These are phyloP conservation scores for Ephydatia muelleri DNA, from an alignment of 37 sponge, comb jelly and placozoan genomes.

Conservation along the genomic window DNA sequence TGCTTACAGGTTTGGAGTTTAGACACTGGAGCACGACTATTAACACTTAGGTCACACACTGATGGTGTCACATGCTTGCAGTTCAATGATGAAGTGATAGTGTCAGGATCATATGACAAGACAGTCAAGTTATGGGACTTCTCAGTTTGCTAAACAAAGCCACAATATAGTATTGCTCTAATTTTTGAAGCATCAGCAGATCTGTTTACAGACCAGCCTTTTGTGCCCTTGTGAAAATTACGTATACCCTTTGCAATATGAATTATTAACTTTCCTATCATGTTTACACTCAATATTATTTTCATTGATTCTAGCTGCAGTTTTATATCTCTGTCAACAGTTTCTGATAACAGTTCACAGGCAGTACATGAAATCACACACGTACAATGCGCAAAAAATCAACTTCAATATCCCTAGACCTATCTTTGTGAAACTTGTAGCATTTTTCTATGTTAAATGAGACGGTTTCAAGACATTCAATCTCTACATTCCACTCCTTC, in stretches of 20 bases:
- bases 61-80: constrained; percentile 99
- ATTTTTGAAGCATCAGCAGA: too few relatives aligned
- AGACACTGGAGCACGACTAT: constrained; percentile 82
- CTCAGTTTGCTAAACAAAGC: constrained; percentile 74
- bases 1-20: constrained; percentile 89
- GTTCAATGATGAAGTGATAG: constrained; percentile 95
- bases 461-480: background rate
- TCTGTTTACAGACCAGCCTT: too few relatives aligned
- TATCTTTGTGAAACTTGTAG: background rate
- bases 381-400: background rate
- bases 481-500: constrained; percentile 30
- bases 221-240: too few relatives aligned
- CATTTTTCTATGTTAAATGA: background rate
- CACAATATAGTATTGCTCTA: background rate
- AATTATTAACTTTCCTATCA: too few relatives aligned
- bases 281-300: too few relatives aligned
- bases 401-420: background rate
- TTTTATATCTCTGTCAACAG: too few relatives aligned
- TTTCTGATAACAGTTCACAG: too few relatives aligned
- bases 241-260: too few relatives aligned
- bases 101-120: constrained; percentile 97
- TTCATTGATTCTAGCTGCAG: too few relatives aligned
- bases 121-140: constrained; percentile 98
- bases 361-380: too few relatives aligned
- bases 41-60: constrained; percentile 92